phyloP scores from a whole-genome alignment of 2,797 vertebrate genomes.

The Premnoplex brunnescens region DNA sequence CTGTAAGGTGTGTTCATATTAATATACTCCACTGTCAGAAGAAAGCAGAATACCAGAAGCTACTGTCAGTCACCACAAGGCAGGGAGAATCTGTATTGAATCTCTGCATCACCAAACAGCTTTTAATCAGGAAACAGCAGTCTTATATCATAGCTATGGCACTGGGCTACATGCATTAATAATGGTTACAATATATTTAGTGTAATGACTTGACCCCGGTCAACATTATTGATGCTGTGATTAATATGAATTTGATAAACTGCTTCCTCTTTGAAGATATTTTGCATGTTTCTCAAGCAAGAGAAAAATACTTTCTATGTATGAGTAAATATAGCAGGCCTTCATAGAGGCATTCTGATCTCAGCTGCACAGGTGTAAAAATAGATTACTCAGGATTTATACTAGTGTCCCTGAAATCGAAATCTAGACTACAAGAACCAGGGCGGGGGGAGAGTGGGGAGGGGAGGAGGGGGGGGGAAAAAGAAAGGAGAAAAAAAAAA shows the following conservation, averaged over 20 bases:
- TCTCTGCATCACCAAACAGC: conserved; percentile 65
- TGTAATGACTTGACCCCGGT: conserved; percentile 75
- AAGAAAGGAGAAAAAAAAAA: background rate
- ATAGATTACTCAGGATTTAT: conserved; percentile 37
- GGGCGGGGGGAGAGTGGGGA: fast-evolving
- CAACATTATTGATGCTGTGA: conserved; percentile 63
- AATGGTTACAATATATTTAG: conserved; percentile 75
- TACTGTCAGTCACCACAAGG: conserved; percentile 58
- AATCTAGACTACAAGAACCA: background rate
- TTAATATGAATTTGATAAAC: conserved; percentile 75
- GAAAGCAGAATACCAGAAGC: conserved; percentile 61
- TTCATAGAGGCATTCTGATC: conserved; percentile 4
- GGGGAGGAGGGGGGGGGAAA: fast-evolving
- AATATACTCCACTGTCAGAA: conserved; percentile 47
- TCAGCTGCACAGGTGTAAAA: conserved; percentile 50
- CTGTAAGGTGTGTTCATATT: conserved; percentile 55
- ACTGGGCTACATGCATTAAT: conserved; percentile 64
- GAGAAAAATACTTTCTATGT: conserved; percentile 57
- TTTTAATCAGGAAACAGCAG: conserved; percentile 68
- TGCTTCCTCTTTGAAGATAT: conserved; percentile 75
- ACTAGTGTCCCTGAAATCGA: conserved; percentile 5
- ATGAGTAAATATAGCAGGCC: conserved; percentile 48
- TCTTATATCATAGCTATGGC: conserved; percentile 67
- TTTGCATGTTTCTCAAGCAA: conserved; percentile 56
- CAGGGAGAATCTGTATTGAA: conserved; percentile 43